A percentile compares a stretch with the other conserved stretches of the same genome.
Conservation (phyloP, 1,140 invertebrate species). For the Adelges cooleyi region DNA sequence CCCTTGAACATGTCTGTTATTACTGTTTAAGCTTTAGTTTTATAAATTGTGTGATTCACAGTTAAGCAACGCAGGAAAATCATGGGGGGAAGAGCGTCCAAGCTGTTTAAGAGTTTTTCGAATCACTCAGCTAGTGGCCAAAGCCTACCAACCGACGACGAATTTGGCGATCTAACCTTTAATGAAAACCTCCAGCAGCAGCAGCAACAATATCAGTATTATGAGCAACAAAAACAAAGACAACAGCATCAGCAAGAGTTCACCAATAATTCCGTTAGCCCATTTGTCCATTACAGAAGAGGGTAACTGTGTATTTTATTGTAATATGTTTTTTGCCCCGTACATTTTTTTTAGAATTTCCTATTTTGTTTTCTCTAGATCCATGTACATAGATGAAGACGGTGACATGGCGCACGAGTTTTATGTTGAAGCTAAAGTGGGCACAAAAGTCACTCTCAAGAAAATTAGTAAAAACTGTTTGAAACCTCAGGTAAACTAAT, state of each 20-base stretch:
- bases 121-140: neutral
- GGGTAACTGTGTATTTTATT: conserved; percentile 29
- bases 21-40: too few species aligned
- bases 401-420: conserved; percentile 45
- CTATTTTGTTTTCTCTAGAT: conserved; percentile 36
- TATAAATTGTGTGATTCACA: too few species aligned
- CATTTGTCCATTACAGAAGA: conserved; percentile 14
- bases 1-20: too few species aligned
- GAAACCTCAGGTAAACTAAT: conserved; percentile 38
- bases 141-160: too few species aligned
- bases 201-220: neutral
- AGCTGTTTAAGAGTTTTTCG: neutral
- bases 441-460: conserved; percentile 37
- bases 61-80: neutral
- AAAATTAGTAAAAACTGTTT: conserved; percentile 36
- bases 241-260: neutral
- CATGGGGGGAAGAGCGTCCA: neutral
- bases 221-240: neutral
- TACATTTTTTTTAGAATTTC: neutral
- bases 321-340: neutral
- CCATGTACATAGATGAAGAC: conserved; percentile 45
- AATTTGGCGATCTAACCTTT: too few species aligned
- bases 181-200: too few species aligned
- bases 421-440: conserved; percentile 40
- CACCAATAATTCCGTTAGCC: neutral